Evolutionary conservation across 2,113 vertebrate genomes (phyloP).

Genomic region (Scortum barcoo): DNA sequence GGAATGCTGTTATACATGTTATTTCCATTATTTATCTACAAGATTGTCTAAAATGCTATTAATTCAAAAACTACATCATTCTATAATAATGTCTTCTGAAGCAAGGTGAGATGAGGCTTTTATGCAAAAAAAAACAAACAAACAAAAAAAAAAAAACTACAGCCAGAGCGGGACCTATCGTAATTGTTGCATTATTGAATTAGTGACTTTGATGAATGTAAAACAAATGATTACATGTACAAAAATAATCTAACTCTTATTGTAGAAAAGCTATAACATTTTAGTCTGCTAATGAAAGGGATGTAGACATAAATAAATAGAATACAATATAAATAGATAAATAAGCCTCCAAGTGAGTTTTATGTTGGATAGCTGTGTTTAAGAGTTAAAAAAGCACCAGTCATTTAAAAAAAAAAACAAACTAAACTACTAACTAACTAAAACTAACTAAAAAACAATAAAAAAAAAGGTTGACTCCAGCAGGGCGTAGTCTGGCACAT

Average conservation of each 20-base stretch:
- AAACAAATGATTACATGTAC: slow-evolving; percentile 23
- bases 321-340: not conserved
- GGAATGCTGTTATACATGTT: slow-evolving; percentile 19
- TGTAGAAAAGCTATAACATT: slow-evolving; percentile 1
- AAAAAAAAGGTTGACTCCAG: slow-evolving; percentile 1
- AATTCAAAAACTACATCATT: not conserved
- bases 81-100: not conserved
- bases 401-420: not conserved
- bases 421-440: too few species aligned
- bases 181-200: slow-evolving; percentile 18
- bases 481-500: slow-evolving; percentile 16
- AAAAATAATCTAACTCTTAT: not conserved
- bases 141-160: slow-evolving; percentile 25
- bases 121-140: slow-evolving; percentile 13
- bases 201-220: slow-evolving; percentile 54
- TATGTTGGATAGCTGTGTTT: slow-evolving; percentile 12
- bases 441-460: too few species aligned
- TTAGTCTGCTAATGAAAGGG: not conserved
- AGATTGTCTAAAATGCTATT: slow-evolving; percentile 14
- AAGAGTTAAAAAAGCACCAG: slow-evolving; percentile 17
- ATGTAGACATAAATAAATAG: not conserved
- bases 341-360: not conserved
- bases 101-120: slow-evolving; percentile 13
- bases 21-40: slow-evolving; percentile 50
- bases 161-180: not conserved